These are phyloP conservation scores for Dendrocopos noguchii DNA, from an alignment of 2,113 vertebrate species.

Conservation along the genomic window DNA sequence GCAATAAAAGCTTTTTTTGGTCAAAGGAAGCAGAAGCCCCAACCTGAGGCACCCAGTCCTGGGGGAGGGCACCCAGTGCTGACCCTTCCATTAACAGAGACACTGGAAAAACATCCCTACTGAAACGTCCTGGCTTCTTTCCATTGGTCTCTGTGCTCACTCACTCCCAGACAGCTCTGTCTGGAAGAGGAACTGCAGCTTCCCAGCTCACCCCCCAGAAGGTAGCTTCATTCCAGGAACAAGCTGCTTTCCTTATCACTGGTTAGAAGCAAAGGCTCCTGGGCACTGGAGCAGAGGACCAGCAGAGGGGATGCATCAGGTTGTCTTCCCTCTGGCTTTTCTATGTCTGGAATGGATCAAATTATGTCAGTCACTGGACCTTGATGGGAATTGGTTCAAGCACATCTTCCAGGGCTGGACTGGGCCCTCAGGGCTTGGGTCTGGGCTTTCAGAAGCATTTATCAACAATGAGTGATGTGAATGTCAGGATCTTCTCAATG, in stretches of 20 bases:
- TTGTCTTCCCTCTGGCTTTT: background rate
- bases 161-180: background rate
- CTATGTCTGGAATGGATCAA: background rate
- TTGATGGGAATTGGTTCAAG: background rate
- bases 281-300: background rate
- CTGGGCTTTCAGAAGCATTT: background rate
- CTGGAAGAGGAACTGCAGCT: background rate
- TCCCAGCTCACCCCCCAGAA: background rate
- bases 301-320: background rate
- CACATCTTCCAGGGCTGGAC: background rate
- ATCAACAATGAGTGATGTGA: background rate
- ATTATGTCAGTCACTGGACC: background rate
- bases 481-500: no score
- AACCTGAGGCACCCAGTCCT: rapidly evolving
- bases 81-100: background rate
- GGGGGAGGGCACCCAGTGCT: rapidly evolving
- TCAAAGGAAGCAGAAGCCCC: background rate
- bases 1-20: background rate
- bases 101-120: background rate
- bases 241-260: background rate
- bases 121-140: background rate
- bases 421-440: background rate
- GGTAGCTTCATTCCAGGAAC: background rate
- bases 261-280: background rate
- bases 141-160: background rate